Conservation (phyloP, 1,140 invertebrate genomes). For the Andricus grossulariae region DNA sequence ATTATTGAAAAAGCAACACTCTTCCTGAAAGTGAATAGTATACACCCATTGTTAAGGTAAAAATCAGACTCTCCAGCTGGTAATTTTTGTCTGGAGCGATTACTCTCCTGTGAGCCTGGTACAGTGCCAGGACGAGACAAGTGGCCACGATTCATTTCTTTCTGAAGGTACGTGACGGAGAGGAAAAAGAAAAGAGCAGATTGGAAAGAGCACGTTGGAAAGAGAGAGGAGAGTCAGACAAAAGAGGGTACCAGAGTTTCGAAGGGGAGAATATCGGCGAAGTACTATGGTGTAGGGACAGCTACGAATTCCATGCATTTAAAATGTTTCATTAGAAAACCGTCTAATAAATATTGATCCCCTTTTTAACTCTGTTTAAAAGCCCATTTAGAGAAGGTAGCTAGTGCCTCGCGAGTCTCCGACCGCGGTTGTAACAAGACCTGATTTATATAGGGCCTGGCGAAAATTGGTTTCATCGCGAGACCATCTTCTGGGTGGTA, state of each 20-base stretch:
- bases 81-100: slow-evolving; percentile 2
- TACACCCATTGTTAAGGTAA: background rate
- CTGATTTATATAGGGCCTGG: slow-evolving; percentile 69
- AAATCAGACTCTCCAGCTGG: background rate
- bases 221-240: slow-evolving; percentile 35
- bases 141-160: slow-evolving; percentile 5
- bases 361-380: slow-evolving; percentile 60
- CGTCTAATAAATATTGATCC: slow-evolving; percentile 70
- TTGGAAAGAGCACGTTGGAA: background rate
- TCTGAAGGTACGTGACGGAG: slow-evolving; percentile 11
- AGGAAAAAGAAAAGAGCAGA: background rate
- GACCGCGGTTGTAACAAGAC: slow-evolving; percentile 65
- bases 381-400: slow-evolving; percentile 44
- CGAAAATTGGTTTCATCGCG: slow-evolving; percentile 72
- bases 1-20: too few relatives aligned
- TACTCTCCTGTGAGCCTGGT: slow-evolving; percentile 8
- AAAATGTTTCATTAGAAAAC: slow-evolving; percentile 72
- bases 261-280: slow-evolving; percentile 27
- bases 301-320: slow-evolving; percentile 66
- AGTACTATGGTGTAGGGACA: slow-evolving; percentile 35
- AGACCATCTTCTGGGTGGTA: slow-evolving; percentile 65
- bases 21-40: background rate
- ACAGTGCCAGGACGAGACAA: slow-evolving; percentile 13
- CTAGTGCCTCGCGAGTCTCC: slow-evolving; percentile 45
- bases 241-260: slow-evolving; percentile 22